A percentile compares a stretch with the other conserved stretches of the same genome.
phyloP scores from a whole-genome alignment of 2,888 invertebrate genomes.

The Cryptus viduatorius region DNA sequence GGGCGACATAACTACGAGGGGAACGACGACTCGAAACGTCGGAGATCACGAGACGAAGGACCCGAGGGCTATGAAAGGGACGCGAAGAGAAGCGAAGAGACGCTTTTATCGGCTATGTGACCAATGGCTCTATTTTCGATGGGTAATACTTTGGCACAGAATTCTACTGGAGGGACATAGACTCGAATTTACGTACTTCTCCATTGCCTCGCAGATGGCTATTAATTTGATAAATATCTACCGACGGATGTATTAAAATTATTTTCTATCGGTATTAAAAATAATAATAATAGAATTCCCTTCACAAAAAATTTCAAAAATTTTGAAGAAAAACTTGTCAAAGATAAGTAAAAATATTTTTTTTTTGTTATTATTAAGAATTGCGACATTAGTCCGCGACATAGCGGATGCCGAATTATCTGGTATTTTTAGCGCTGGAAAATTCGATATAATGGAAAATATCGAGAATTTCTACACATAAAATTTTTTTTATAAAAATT shows the following conservation, averaged over 20 bases:
- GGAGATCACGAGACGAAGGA: background rate
- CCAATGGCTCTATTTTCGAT: slow-evolving; percentile 4
- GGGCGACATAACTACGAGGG: background rate
- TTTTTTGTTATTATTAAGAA: too few relatives aligned
- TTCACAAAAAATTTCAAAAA: too few relatives aligned
- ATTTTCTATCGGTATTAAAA: background rate
- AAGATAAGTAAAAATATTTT: too few relatives aligned
- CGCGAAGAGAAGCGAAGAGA: background rate
- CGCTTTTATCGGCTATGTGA: slow-evolving; percentile 9
- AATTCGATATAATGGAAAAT: too few relatives aligned
- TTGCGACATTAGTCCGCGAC: too few relatives aligned
- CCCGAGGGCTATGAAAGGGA: background rate
- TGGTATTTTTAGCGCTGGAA: too few relatives aligned
- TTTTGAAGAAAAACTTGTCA: too few relatives aligned
- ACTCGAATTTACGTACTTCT: background rate
- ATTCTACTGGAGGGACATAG: background rate
- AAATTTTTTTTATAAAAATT: too few relatives aligned
- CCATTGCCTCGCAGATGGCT: background rate
- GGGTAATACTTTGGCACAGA: slow-evolving; percentile 2
- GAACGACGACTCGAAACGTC: background rate
- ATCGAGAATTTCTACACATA: too few relatives aligned
- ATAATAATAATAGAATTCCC: too few relatives aligned
- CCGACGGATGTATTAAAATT: background rate
- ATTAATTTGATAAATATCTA: background rate
- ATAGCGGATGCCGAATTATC: too few relatives aligned